Percentiles rank a stretch among this genome's conserved stretches.
Conservation (phyloP, 2,113 vertebrate genomes). For the Apeltes quadracus region DNA sequence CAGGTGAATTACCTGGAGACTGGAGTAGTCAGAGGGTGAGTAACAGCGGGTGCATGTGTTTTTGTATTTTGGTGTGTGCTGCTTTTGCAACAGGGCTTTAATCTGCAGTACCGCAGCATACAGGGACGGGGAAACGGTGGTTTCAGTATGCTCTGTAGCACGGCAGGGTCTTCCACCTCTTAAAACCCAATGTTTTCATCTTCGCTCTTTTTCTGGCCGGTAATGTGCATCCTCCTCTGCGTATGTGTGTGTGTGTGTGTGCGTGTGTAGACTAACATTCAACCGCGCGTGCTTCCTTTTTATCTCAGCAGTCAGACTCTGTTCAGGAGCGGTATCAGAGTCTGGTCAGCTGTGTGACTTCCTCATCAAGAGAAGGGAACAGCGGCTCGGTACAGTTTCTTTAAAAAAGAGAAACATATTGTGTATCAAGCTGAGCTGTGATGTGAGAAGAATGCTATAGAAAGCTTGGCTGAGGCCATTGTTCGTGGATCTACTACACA, state of each 20-base stretch:
- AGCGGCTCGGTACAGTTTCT: constrained; percentile 18
- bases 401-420: constrained; percentile 16
- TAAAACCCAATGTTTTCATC: constrained; percentile 14
- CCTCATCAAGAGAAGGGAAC: constrained; percentile 45
- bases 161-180: not conserved
- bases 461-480: too few relatives aligned
- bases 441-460: too few relatives aligned
- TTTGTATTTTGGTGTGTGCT: not conserved
- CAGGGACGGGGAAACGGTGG: not conserved
- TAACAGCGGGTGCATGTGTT: constrained; percentile 6
- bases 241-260: not conserved
- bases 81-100: not conserved
- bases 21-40: constrained; percentile 95
- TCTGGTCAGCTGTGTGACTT: constrained; percentile 62
- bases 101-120: not conserved
- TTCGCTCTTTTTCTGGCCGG: constrained; percentile 22
- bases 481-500: too few relatives aligned
- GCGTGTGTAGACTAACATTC: constrained; percentile 34
- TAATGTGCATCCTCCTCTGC: constrained; percentile 42
- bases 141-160: not conserved
- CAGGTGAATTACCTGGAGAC: constrained; percentile 98
- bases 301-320: constrained; percentile 55
- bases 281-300: constrained; percentile 62
- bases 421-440: too few relatives aligned
- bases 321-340: constrained; percentile 43